Evolutionary conservation across 1,140 invertebrate genomes (phyloP).

Genomic region (Eciton burchellii): DNA sequence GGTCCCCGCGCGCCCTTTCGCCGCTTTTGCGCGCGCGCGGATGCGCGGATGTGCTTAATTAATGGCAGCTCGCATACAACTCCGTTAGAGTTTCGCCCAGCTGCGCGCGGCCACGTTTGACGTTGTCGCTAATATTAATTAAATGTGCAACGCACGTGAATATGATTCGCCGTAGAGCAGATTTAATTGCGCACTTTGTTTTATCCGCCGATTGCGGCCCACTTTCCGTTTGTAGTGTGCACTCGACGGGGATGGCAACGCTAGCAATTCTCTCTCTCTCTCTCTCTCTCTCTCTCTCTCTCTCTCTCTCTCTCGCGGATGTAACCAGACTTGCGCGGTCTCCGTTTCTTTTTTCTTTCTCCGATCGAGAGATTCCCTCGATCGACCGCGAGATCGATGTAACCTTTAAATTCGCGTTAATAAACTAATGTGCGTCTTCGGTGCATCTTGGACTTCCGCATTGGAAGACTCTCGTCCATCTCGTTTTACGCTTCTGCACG

Average conservation of each 20-base stretch:
- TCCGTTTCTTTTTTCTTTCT: constrained; percentile 28
- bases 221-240: constrained; percentile 27
- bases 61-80: constrained; percentile 14
- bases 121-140: constrained; percentile 49
- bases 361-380: constrained; percentile 43
- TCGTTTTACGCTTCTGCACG: too few relatives aligned
- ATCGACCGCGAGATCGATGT: constrained; percentile 26
- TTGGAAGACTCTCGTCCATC: background rate
- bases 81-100: background rate
- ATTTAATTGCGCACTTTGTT: constrained; percentile 49
- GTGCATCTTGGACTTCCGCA: constrained; percentile 28
- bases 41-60: constrained; percentile 49
- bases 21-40: background rate
- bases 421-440: constrained; percentile 38
- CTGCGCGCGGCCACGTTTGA: background rate
- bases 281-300: constrained; percentile 33
- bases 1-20: background rate
- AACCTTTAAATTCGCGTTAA: constrained; percentile 26
- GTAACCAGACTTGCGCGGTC: too few relatives aligned
- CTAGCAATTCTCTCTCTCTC: background rate
- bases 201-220: constrained; percentile 22
- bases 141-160: constrained; percentile 30
- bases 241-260: constrained; percentile 35
- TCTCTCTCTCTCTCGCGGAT: constrained; percentile 44
- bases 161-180: constrained; percentile 27